A percentile compares a stretch with the other conserved stretches of the same genome.
Conservation (phyloP, 2,113 vertebrate species). For the Eptesicus fuscus region DNA sequence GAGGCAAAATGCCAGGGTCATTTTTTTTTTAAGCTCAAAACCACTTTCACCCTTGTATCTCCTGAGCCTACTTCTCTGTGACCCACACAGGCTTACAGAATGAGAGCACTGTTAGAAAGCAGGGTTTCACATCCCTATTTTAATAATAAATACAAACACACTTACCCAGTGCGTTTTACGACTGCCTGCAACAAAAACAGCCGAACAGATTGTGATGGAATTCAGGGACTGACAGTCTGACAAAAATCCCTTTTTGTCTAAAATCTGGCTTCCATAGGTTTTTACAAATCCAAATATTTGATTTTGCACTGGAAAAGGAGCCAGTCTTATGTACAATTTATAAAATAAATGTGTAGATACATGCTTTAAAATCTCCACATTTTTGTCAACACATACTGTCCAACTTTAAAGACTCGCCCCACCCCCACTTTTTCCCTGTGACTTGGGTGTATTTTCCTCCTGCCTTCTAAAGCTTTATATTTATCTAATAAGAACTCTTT, state of each 20-base stretch:
- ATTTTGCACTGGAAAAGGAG: slow-evolving; percentile 79
- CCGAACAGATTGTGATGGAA: slow-evolving; percentile 87
- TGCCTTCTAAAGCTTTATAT: slow-evolving; percentile 73
- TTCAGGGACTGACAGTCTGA: slow-evolving; percentile 85
- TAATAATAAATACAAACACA: slow-evolving; percentile 84
- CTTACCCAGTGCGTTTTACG: slow-evolving; percentile 79
- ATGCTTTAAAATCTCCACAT: slow-evolving; percentile 76
- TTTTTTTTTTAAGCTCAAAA: not conserved
- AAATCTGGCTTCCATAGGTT: slow-evolving; percentile 85
- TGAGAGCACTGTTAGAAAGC: slow-evolving; percentile 77
- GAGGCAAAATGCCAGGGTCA: slow-evolving; percentile 52
- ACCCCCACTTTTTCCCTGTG: slow-evolving; percentile 45
- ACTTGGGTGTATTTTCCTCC: slow-evolving; percentile 64
- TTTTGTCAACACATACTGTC: slow-evolving; percentile 75
- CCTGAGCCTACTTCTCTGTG: not conserved
- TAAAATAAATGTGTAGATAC: slow-evolving; percentile 80
- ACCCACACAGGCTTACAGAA: slow-evolving; percentile 71
- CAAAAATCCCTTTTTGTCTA: slow-evolving; percentile 81
- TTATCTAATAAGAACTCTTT: slow-evolving; percentile 83
- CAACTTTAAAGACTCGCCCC: slow-evolving; percentile 73
- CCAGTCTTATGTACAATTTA: slow-evolving; percentile 80
- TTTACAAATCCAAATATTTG: slow-evolving; percentile 85
- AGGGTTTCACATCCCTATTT: slow-evolving; percentile 78
- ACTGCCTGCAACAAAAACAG: slow-evolving; percentile 85
- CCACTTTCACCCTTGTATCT: slow-evolving; percentile 48